These are phyloP conservation scores for Berghia stephanieae DNA, from an alignment of 1,140 invertebrate genomes.

Conservation along the genomic window DNA sequence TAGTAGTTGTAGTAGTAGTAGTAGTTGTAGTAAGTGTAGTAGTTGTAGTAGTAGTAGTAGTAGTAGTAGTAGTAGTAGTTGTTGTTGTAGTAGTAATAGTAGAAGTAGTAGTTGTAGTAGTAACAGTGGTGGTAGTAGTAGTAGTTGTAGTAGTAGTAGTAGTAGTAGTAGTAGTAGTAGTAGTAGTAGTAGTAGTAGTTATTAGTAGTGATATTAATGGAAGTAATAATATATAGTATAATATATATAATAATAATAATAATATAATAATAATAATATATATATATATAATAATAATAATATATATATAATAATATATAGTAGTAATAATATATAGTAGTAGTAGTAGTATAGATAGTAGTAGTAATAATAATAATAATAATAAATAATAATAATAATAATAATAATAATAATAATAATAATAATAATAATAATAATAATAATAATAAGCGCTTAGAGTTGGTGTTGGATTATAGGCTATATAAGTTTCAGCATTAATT, in stretches of 20 bases:
- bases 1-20: slow-evolving; percentile 3
- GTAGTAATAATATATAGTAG: not conserved
- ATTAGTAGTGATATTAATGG: not conserved
- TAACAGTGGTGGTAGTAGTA: not conserved
- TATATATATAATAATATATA: not conserved
- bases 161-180: slow-evolving; percentile 7
- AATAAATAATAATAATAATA: not conserved
- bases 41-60: slow-evolving; percentile 2
- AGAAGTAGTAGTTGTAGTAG: not conserved
- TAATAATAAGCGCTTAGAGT: no score
- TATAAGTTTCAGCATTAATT: no score
- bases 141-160: slow-evolving; percentile 2
- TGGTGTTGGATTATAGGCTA: no score
- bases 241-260: not conserved
- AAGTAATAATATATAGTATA: not conserved
- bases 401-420: not conserved
- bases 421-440: not conserved
- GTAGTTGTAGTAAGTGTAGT: not conserved
- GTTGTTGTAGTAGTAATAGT: not conserved
- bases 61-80: slow-evolving; percentile 3
- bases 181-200: slow-evolving; percentile 7
- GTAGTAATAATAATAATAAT: not conserved
- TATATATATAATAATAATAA: not conserved
- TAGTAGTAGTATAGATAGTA: no score
- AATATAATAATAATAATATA: not conserved